phyloP scores from a whole-genome alignment of 2,888 invertebrate species.

The Amblyteles armatorius region DNA sequence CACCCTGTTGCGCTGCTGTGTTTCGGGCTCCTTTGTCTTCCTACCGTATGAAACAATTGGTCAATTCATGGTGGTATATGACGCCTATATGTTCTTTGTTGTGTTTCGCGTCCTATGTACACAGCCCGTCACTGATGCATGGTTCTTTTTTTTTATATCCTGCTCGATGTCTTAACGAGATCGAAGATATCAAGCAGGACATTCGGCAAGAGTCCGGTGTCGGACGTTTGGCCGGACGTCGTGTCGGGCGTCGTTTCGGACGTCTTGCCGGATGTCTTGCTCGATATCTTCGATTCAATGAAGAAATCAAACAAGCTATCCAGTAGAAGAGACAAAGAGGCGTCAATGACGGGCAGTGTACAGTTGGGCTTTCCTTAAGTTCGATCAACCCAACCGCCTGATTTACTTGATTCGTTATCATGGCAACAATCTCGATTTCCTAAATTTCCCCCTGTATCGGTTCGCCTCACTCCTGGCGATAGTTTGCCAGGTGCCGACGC shows the following conservation, averaged over 20 bases:
- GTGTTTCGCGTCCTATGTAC: background rate
- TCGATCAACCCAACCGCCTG: background rate
- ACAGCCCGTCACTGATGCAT: too few relatives aligned
- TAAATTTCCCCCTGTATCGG: background rate
- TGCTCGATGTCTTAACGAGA: too few relatives aligned
- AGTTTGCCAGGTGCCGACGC: background rate
- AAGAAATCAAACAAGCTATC: too few relatives aligned
- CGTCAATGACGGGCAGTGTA: too few relatives aligned
- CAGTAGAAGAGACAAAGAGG: too few relatives aligned
- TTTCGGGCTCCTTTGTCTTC: background rate
- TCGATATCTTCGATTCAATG: too few relatives aligned
- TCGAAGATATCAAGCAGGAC: too few relatives aligned
- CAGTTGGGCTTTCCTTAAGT: background rate
- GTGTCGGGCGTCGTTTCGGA: too few relatives aligned
- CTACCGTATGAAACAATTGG: background rate
- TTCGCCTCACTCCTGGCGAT: background rate
- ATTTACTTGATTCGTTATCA: background rate
- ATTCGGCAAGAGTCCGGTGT: too few relatives aligned
- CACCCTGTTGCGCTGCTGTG: conserved; percentile 45
- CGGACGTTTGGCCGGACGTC: too few relatives aligned
- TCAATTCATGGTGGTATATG: background rate
- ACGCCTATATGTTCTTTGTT: background rate
- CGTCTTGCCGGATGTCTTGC: too few relatives aligned
- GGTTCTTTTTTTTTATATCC: too few relatives aligned
- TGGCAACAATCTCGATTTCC: background rate